Evolutionary conservation across 1,140 invertebrate species (phyloP), one percentile per base, ranked within the genome.

Genomic region (Acromyrmex heyeri): DNA sequence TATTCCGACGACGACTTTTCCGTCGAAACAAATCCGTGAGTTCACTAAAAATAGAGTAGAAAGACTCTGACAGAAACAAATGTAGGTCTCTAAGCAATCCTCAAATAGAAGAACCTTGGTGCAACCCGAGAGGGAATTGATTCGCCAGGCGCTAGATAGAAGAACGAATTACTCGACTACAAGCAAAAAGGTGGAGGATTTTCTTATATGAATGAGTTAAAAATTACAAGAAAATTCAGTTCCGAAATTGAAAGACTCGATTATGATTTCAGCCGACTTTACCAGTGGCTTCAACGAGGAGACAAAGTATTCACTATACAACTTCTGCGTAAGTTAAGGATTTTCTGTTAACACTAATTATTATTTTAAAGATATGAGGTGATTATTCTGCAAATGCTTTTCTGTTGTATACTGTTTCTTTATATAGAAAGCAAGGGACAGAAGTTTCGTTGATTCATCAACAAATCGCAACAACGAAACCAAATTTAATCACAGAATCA

Each of bases 41-140:
- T 18, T 70, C 16, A 24, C 16, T 24, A 70, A 69, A 38, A 70
- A 55, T 78, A 67, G 21, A 38, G 12, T 53, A 55, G 27, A 21
- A 6, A 38, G 14, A 55, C 21, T 44, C 18, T 81, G 48, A 59
- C 12, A n/a, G 16, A 81, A 81, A 82, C 18, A 59, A 72, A 82
- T 48, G 24, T 48, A 73, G 79, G n/a, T 69, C 44, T 27, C 21
- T 62, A 34, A 82, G 50, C 30, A 27, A 57, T 12, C 21, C 2
- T 1, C 65, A 1, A 7, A 10, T 3, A 27, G 10, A 61, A 72
- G 18, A 14, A 59, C 21, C 18, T 44, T 27, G 34, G 2, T 27
- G 34, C 78, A 57, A 72, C 21, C 57, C 5, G 50, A 44, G 18
- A 82, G 30, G 34, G 53, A 72, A 12, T 10, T 27, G 34, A 48